phyloP scores from a whole-genome alignment of 2,888 invertebrate species.

The Tholera decimalis region DNA sequence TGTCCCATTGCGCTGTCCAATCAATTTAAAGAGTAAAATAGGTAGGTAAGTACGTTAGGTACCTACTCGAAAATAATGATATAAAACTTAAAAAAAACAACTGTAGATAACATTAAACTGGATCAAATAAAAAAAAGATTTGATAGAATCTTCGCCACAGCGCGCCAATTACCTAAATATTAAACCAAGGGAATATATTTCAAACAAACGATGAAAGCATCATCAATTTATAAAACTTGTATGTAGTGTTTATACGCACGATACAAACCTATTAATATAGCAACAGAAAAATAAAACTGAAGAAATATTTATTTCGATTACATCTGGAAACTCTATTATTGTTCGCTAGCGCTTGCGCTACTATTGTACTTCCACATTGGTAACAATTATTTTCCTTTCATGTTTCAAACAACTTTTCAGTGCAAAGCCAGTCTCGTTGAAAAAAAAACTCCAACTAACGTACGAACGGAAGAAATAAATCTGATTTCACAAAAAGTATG shows the following conservation, averaged over 20 bases:
- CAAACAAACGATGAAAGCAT: constrained; percentile 42
- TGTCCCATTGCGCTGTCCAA: background rate
- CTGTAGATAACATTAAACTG: background rate
- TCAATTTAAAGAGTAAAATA: background rate
- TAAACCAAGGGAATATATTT: constrained; percentile 25
- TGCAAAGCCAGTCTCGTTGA: constrained; percentile 49
- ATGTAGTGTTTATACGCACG: constrained; percentile 44
- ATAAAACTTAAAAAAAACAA: background rate
- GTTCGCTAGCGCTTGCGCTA: constrained; percentile 37
- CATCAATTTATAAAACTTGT: constrained; percentile 45
- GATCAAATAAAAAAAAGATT: constrained; percentile 11
- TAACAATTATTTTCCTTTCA: constrained; percentile 60
- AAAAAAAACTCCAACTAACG: constrained; percentile 66
- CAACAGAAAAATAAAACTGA: constrained; percentile 58
- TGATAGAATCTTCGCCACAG: background rate
- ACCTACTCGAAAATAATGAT: no score
- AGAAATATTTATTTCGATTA: constrained; percentile 66
- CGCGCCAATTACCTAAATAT: constrained; percentile 13
- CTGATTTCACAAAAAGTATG: constrained; percentile 74
- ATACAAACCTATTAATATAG: constrained; percentile 50
- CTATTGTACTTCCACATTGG: constrained; percentile 38
- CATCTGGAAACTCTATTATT: constrained; percentile 55
- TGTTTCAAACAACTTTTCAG: constrained; percentile 59
- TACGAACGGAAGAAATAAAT: constrained; percentile 79
- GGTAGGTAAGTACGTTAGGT: no score